Conservation (phyloP, 1,140 invertebrate genomes). For the Achroia grisella region DNA sequence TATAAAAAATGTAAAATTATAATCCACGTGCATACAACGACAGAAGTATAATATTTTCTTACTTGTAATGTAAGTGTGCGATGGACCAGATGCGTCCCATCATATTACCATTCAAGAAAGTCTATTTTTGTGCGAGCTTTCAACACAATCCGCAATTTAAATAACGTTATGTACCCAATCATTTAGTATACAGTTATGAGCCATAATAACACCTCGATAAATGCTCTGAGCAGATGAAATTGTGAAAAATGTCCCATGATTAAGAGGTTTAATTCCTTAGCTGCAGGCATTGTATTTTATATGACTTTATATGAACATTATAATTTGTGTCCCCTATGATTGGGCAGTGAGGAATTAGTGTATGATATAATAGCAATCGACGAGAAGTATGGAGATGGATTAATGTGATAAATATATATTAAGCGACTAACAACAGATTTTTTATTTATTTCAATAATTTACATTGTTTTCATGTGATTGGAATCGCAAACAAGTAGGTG, state of each 20-base stretch:
- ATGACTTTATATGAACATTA: too few species aligned
- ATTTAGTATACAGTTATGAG: not conserved
- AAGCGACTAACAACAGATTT: too few species aligned
- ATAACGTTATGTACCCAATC: not conserved
- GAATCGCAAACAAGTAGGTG: too few species aligned
- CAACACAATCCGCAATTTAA: not conserved
- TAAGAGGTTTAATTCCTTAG: not conserved
- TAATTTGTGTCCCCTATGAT: not conserved
- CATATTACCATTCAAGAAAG: too few species aligned
- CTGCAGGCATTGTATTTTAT: not conserved
- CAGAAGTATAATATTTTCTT: too few species aligned
- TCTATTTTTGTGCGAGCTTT: too few species aligned
- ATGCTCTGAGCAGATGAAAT: not conserved
- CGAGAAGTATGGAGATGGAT: not conserved
- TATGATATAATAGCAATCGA: not conserved
- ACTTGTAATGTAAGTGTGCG: too few species aligned
- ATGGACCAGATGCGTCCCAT: too few species aligned
- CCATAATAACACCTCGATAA: conserved; percentile 1
- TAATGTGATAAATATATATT: not conserved
- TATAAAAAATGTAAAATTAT: too few species aligned
- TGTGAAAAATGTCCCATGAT: not conserved
- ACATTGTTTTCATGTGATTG: too few species aligned
- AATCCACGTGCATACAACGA: too few species aligned
- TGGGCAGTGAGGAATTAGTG: not conserved
- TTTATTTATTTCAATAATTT: too few species aligned